Conservation (phyloP, 1,140 invertebrate genomes). For the fruit fly (Drosophila melanogaster) region Release_6_plus_ISO1_MT NT_033777.3:5942001-5942500, state of each 20-base stretch:
- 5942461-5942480: too few relatives aligned
- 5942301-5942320: constrained; percentile 24
- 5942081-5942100: background rate
- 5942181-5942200: constrained; percentile 43
- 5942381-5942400: background rate
- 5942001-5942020: constrained; percentile 17
- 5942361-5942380: constrained; percentile 30
- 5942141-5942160: constrained; percentile 79
- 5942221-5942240: constrained; percentile 20
- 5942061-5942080: constrained; percentile 20
- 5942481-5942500: too few relatives aligned
- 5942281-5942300: constrained; percentile 5
- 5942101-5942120: constrained; percentile 15
- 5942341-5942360: constrained; percentile 54
- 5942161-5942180: constrained; percentile 57
- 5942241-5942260: constrained; percentile 36
- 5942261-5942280: constrained; percentile 69
- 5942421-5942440: background rate
- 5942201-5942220: constrained; percentile 72
- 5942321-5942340: constrained; percentile 36
- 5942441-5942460: background rate
- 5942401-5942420: constrained; percentile 1
- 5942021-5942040: constrained; percentile 65
- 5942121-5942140: constrained; percentile 78
- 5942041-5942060: constrained; percentile 73